These are phyloP conservation scores for Radopholus similis DNA, from an alignment of 1,140 invertebrate species.

Conservation along the genomic window DNA sequence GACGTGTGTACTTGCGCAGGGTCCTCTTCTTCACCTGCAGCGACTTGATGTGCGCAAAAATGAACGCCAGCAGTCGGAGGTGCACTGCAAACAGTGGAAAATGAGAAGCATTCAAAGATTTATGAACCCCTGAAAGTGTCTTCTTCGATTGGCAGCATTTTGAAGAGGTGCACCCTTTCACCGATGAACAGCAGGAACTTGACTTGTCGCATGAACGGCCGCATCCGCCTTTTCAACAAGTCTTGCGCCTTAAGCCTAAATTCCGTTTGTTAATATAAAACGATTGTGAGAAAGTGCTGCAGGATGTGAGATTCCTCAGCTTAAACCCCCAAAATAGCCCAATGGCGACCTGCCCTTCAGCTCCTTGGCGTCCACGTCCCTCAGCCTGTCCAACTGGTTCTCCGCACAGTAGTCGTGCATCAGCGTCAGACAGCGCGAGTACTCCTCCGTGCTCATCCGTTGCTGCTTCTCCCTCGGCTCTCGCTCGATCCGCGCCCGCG, in stretches of 20 bases:
- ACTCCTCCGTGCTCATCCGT: background rate
- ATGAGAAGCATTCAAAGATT: background rate
- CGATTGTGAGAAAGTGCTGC: too few species aligned
- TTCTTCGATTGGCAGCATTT: constrained; percentile 12
- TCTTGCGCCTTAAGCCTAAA: background rate
- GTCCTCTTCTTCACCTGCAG: constrained; percentile 1
- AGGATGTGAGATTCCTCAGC: background rate
- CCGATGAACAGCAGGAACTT: too few species aligned
- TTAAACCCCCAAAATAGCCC: background rate
- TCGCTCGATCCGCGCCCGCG: background rate
- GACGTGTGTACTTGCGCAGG: constrained; percentile 10
- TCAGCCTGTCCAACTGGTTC: background rate
- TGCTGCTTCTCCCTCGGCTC: background rate
- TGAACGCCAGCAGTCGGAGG: constrained; percentile 8
- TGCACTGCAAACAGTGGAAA: background rate
- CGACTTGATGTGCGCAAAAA: background rate
- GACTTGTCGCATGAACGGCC: constrained; percentile 7
- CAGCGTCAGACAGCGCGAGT: background rate
- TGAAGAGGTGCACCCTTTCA: constrained; percentile 6
- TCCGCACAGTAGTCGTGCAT: constrained; percentile 4
- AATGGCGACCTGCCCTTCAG: constrained; percentile 3
- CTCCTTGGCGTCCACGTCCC: constrained; percentile 2
- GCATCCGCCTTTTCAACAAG: background rate
- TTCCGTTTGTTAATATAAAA: too few species aligned
- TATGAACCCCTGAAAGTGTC: background rate